phyloP scores from a whole-genome alignment of 2,113 vertebrate genomes.

The Sphyrna mokarran region DNA sequence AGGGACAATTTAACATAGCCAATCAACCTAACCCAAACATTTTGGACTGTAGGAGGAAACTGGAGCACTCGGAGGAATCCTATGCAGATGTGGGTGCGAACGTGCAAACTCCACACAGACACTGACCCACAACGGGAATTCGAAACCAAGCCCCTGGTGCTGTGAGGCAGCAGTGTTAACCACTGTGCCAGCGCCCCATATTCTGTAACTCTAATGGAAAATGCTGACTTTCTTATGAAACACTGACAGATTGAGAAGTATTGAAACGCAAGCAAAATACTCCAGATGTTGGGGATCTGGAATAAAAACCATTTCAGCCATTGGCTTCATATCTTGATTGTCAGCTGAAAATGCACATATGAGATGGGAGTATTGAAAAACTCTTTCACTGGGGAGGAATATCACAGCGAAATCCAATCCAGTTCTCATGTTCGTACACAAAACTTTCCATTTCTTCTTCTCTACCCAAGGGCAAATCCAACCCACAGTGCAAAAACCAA shows the following conservation, averaged over 20 bases:
- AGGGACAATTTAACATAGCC: no score
- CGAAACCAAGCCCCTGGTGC: no score
- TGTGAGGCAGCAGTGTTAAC: no score
- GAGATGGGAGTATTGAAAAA: not conserved
- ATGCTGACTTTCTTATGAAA: not conserved
- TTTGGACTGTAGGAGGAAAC: no score
- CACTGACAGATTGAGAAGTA: not conserved
- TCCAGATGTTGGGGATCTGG: not conserved
- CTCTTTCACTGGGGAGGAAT: not conserved
- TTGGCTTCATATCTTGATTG: not conserved
- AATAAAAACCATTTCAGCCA: not conserved
- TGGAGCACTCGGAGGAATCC: no score
- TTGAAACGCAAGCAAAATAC: not conserved
- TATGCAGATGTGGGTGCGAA: no score
- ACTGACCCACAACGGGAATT: no score
- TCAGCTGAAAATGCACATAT: not conserved
- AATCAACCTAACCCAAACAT: no score
- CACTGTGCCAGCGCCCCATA: no score
- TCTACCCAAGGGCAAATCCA: no score
- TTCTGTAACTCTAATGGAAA: not conserved
- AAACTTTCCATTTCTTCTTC: not conserved
- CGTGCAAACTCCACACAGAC: no score
- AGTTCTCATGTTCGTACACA: not conserved
- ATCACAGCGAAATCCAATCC: not conserved
- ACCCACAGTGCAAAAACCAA: no score